phyloP scores from a whole-genome alignment of 2,113 vertebrate species.

The Diadophis punctatus region DNA sequence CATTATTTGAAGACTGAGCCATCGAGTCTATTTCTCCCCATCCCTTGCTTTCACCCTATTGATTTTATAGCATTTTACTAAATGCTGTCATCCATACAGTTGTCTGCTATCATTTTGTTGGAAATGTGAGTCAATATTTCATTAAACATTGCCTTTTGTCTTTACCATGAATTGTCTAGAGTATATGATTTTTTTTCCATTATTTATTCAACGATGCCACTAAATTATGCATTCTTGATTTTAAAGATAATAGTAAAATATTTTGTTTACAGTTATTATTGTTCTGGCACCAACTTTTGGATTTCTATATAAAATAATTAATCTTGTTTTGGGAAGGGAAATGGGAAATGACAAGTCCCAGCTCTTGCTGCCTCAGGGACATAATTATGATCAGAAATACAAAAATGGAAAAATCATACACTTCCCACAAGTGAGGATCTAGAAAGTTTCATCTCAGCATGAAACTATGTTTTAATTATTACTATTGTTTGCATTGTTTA shows the following conservation, averaged over 20 bases:
- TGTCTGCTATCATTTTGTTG: constrained; percentile 52
- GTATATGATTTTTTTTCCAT: constrained; percentile 65
- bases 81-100: constrained; percentile 56
- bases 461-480: constrained; percentile 69
- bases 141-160: constrained; percentile 60
- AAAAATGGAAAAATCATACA: constrained; percentile 61
- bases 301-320: constrained; percentile 63
- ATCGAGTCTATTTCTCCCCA: constrained; percentile 36
- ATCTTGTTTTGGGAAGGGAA: constrained; percentile 43
- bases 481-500: constrained; percentile 64
- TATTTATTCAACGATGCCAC: constrained; percentile 56
- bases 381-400: constrained; percentile 62
- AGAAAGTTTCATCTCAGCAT: constrained; percentile 68
- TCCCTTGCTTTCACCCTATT: constrained; percentile 42
- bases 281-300: constrained; percentile 57
- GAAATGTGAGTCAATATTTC: constrained; percentile 58
- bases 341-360: constrained; percentile 55
- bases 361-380: constrained; percentile 62
- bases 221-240: constrained; percentile 58
- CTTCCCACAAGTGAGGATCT: constrained; percentile 59
- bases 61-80: constrained; percentile 58
- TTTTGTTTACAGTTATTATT: constrained; percentile 60
- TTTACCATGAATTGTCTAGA: constrained; percentile 62
- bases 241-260: constrained; percentile 43
- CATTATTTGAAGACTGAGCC: constrained; percentile 46